phyloP scores from a whole-genome alignment of 2,113 vertebrate species.

The Elachura formosa region DNA sequence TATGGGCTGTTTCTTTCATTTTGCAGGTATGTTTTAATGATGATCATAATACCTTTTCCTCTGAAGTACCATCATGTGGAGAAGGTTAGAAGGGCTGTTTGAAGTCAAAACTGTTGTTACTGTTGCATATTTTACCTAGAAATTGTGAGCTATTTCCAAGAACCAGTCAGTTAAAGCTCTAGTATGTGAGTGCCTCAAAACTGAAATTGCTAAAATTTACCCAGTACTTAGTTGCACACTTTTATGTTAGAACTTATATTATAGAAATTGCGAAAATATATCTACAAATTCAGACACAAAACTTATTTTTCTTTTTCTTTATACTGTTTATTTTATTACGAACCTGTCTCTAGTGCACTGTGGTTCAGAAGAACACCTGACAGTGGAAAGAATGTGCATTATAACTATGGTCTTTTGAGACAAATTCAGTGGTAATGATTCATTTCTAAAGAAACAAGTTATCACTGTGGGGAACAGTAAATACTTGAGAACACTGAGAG shows the following conservation, averaged over 20 bases:
- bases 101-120: not conserved
- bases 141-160: not conserved
- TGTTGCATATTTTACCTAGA: not conserved
- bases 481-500: not conserved
- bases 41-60: not conserved
- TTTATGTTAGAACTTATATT: not conserved
- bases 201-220: not conserved
- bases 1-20: not conserved
- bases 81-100: not conserved
- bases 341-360: not conserved
- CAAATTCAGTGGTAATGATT: slow-evolving; percentile 18
- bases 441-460: slow-evolving; percentile 40
- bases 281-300: not conserved
- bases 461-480: not conserved
- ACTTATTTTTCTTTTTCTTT: not conserved
- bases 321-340: not conserved
- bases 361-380: not conserved
- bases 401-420: not conserved
- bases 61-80: not conserved
- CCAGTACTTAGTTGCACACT: not conserved
- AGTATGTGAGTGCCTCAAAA: not conserved
- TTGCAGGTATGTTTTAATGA: not conserved
- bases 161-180: not conserved
- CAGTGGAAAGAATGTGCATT: not conserved
- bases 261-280: not conserved